These are phyloP conservation scores for Megamerina dolium DNA, from an alignment of 2,888 invertebrate species.

Conservation along the genomic window DNA sequence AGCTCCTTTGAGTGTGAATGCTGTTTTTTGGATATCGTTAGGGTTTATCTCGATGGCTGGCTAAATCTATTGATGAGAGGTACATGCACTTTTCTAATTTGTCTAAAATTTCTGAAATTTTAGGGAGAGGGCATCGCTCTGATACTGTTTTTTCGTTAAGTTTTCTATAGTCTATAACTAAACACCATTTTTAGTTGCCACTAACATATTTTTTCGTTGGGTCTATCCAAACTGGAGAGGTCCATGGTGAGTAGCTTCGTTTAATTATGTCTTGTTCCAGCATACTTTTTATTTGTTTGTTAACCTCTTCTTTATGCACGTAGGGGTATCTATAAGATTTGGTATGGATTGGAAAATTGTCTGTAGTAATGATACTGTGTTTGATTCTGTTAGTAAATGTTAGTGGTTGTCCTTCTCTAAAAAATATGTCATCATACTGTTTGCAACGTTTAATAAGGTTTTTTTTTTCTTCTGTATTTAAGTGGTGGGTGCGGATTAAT, in stretches of 20 bases:
- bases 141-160: conserved; percentile 1
- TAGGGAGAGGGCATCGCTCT: neutral
- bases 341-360: conserved; percentile 20
- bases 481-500: neutral
- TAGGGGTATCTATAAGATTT: conserved; percentile 22
- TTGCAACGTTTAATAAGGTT: neutral
- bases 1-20: neutral
- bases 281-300: too few species aligned
- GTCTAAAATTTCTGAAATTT: neutral
- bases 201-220: conserved; percentile 1
- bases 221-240: too few species aligned
- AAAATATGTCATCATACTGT: conserved; percentile 5
- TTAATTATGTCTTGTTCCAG: conserved; percentile 10
- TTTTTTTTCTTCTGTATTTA: neutral
- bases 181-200: neutral
- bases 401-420: neutral
- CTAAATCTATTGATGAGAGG: neutral
- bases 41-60: neutral
- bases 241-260: too few species aligned
- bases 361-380: conserved; percentile 14
- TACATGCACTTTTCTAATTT: neutral
- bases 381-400: conserved; percentile 7
- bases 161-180: neutral
- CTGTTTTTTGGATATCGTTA: neutral
- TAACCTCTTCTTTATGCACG: too few species aligned